These are phyloP conservation scores for Noctua janthe DNA, from an alignment of 2,888 invertebrate genomes.

Conservation along the genomic window DNA sequence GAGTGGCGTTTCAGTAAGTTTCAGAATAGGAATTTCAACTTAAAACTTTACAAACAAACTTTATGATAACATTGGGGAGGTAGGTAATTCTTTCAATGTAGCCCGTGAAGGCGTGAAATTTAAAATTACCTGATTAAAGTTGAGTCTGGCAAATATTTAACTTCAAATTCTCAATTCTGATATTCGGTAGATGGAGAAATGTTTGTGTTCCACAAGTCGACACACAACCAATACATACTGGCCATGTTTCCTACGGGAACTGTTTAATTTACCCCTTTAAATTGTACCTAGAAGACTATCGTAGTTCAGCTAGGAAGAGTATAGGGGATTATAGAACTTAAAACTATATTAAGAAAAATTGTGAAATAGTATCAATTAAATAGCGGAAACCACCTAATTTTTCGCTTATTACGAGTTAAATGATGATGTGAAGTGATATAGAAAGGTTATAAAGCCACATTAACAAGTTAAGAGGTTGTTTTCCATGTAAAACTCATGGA, in stretches of 20 bases:
- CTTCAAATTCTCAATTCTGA: neutral
- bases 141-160: neutral
- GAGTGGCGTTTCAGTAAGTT: no score
- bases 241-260: conserved; percentile 85
- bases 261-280: conserved; percentile 75
- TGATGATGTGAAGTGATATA: fast-evolving
- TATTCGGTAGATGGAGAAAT: neutral
- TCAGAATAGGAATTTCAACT: neutral
- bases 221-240: conserved; percentile 67
- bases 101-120: no score
- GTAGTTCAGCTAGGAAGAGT: conserved; percentile 82
- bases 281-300: conserved; percentile 78
- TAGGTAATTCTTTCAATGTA: neutral
- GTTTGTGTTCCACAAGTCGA: conserved; percentile 67
- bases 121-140: neutral
- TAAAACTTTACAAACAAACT: neutral
- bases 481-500: conserved; percentile 17
- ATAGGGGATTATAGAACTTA: conserved; percentile 70
- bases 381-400: neutral
- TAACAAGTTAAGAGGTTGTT: conserved; percentile 13
- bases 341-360: neutral
- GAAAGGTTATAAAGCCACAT: neutral
- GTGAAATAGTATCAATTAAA: neutral
- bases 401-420: no score
- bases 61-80: neutral